Conservation (phyloP, 2,113 vertebrate genomes). For the Hippocampus barbouri region DNA sequence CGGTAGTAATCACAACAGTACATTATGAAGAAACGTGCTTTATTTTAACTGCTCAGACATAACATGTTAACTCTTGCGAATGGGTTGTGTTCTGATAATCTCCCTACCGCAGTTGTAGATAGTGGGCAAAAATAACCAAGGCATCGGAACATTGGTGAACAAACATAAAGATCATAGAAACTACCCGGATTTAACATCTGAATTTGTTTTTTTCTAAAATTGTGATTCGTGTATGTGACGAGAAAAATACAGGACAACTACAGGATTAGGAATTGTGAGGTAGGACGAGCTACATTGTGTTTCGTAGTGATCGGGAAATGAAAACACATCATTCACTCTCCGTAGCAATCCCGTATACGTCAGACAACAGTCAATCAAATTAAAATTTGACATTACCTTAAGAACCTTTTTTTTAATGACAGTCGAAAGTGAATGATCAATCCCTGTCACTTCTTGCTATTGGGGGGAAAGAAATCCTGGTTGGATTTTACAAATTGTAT, state of each 20-base stretch:
- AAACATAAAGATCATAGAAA: background rate
- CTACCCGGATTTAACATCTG: background rate
- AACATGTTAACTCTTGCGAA: constrained; percentile 31
- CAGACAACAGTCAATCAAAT: background rate
- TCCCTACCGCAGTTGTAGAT: constrained; percentile 24
- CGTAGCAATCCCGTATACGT: background rate
- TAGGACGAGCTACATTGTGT: constrained; percentile 1
- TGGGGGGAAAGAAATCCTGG: background rate
- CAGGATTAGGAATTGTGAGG: background rate
- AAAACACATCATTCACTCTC: too few relatives aligned
- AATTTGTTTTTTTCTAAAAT: background rate
- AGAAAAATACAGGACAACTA: background rate
- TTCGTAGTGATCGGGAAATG: too few relatives aligned
- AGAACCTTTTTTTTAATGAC: too few relatives aligned
- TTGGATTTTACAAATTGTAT: background rate
- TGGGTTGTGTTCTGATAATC: constrained; percentile 50
- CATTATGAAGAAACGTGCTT: constrained; percentile 67
- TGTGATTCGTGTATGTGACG: background rate
- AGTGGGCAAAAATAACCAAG: constrained; percentile 2
- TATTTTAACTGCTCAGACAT: constrained; percentile 58
- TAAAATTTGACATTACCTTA: background rate
- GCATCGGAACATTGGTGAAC: background rate
- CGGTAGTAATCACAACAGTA: background rate
- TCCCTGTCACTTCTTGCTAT: background rate
- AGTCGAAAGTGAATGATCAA: background rate